Evolutionary conservation across 2,888 invertebrate genomes (phyloP).

Genomic region (Trachelus tabidus): DNA sequence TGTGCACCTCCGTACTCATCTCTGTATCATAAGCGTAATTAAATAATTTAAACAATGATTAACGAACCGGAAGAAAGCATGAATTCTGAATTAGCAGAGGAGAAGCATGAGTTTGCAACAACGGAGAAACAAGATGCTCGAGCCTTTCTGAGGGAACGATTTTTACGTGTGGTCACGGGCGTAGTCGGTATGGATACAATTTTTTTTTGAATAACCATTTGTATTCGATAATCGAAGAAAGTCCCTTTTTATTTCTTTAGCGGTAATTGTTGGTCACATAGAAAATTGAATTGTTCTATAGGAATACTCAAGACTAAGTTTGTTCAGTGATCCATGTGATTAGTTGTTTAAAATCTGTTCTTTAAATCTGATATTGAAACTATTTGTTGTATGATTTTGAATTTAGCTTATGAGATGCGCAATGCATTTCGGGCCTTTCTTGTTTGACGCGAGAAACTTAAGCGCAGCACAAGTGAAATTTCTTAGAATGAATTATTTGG

Average conservation of each 20-base stretch:
- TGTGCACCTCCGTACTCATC: too few species aligned
- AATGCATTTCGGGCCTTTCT: neutral
- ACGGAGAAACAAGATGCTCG: slow-evolving; percentile 63
- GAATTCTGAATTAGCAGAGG: slow-evolving; percentile 19
- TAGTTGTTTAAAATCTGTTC: neutral
- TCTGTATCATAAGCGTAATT: neutral
- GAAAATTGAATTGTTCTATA: neutral
- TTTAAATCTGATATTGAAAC: neutral
- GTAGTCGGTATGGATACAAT: slow-evolving; percentile 57
- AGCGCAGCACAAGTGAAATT: neutral
- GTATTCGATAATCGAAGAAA: neutral
- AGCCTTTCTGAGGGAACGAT: slow-evolving; percentile 65
- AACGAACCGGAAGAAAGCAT: slow-evolving; percentile 21
- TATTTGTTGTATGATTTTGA: neutral
- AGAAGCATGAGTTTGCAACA: slow-evolving; percentile 44
- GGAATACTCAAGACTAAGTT: neutral
- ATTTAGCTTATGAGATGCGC: neutral
- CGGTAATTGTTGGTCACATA: neutral
- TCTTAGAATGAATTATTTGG: neutral
- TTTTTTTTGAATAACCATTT: neutral
- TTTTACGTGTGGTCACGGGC: slow-evolving; percentile 61
- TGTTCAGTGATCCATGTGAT: neutral
- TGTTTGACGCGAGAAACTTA: neutral
- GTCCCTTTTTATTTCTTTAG: neutral
- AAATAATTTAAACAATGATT: slow-evolving; percentile 28